Conservation (phyloP, 2,113 vertebrate genomes). For the Paratilapia polleni region DNA sequence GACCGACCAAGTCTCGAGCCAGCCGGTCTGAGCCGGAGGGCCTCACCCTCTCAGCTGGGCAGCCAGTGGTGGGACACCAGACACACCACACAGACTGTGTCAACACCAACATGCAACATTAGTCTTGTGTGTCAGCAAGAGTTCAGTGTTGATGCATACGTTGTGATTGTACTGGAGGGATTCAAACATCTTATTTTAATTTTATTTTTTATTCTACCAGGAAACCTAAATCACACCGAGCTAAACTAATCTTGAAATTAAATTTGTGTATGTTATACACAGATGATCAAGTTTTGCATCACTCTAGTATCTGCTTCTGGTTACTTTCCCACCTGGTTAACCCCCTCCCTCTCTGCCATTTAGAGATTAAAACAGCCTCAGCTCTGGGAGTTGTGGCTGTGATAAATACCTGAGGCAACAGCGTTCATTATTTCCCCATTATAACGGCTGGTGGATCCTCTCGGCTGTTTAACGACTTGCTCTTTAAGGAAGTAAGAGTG, state of each 20-base stretch:
- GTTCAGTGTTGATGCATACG: conserved; percentile 37
- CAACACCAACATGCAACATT: conserved; percentile 37
- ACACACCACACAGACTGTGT: conserved; percentile 55
- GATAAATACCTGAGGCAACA: conserved; percentile 66
- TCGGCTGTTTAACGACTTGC: conserved; percentile 63
- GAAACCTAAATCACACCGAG: not conserved
- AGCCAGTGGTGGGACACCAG: conserved; percentile 67
- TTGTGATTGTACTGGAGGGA: conserved; percentile 19
- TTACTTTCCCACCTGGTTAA: conserved; percentile 43
- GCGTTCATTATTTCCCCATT: conserved; percentile 68
- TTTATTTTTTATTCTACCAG: not conserved
- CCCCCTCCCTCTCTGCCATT: conserved; percentile 15
- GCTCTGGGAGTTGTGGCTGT: conserved; percentile 43
- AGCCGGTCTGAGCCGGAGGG: conserved; percentile 64
- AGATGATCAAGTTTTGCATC: conserved; percentile 19
- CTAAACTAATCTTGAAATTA: not conserved
- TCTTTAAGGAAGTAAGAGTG: conserved; percentile 56
- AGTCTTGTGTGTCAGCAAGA: conserved; percentile 62
- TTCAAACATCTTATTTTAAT: not conserved
- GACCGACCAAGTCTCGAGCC: conserved; percentile 51
- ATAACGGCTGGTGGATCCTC: conserved; percentile 63
- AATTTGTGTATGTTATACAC: not conserved
- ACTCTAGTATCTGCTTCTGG: conserved; percentile 12
- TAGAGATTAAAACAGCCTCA: conserved; percentile 37
- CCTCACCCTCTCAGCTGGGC: conserved; percentile 69